Percentiles rank a stretch among this genome's conserved stretches.
These are phyloP conservation scores for Furcula furcula DNA, from an alignment of 2,888 invertebrate species.

Conservation along the genomic window DNA sequence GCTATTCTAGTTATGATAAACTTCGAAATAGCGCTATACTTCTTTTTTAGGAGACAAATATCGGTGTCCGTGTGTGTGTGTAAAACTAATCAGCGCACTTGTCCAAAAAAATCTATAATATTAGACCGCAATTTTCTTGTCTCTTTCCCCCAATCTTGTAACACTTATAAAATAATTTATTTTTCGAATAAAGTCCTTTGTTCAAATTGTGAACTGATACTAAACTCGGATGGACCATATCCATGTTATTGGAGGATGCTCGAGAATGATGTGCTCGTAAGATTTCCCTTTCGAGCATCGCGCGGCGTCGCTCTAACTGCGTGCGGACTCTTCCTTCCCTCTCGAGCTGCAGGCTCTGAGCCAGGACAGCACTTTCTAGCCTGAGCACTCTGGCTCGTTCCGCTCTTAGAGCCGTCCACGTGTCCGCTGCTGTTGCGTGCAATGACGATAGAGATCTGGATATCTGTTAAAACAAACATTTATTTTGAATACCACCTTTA, in stretches of 20 bases:
- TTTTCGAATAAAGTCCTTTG: no score
- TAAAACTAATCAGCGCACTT: no score
- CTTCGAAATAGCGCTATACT: no score
- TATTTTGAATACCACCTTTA: no score
- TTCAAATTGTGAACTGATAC: conserved; percentile 31
- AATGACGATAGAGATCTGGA: conserved; percentile 58
- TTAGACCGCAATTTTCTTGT: no score
- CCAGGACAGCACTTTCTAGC: conserved; percentile 63
- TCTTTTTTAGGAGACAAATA: no score
- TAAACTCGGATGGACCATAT: conserved; percentile 42
- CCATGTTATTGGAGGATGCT: conserved; percentile 21
- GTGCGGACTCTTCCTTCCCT: conserved; percentile 65
- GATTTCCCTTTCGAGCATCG: conserved; percentile 58
- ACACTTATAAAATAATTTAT: no score
- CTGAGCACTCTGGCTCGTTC: conserved; percentile 65
- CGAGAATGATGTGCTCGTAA: conserved; percentile 38
- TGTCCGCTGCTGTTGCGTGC: conserved; percentile 57
- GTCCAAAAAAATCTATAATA: no score
- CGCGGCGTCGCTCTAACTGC: conserved; percentile 61
- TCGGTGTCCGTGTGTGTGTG: no score
- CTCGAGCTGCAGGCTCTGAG: conserved; percentile 63
- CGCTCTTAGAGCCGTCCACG: conserved; percentile 62
- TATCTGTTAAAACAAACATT: conserved; percentile 32
- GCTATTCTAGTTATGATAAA: no score
- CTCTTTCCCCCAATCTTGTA: no score